Base-by-base conservation (phyloP, 2,888 invertebrate genomes). In the Drosophila nr. fundita region DNA sequence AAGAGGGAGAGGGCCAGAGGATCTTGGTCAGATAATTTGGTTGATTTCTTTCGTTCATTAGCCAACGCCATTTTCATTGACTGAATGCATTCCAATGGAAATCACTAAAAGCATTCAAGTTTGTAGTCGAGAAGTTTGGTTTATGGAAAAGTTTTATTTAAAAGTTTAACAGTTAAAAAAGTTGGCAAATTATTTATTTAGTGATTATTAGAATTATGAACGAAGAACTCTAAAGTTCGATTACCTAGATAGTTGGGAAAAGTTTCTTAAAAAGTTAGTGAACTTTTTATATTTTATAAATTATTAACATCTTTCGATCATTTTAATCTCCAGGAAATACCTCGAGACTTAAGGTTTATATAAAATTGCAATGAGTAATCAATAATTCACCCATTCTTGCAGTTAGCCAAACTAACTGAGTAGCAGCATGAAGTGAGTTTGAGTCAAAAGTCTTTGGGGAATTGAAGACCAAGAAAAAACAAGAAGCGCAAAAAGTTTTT, bases 1-100 rank as follows among this genome's bases (percentile, higher is more conserved):
- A 15, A 45, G 45, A 4, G 45, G 10, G n/a, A 40, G n/a, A n/a
- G 11, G 11, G 5, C 5, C 21, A 11, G 42, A 11, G 11, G 42
- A 21, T 5, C 42, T 42, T 11, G 42, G 21, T 21, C 42, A 24
- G 8, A 45, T 45, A 45, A 45, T 24, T 21, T 45, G 45, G 8
- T 15, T 21, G 21, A 24, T 45, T 42, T 49, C 45, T 38, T 63
- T 54, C 52, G 40, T 60, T 21, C 30, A 55, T 60, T 50, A 45
- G 49, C 61, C 45, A 69, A 74, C 74, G 74, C 64, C 45, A 61
- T 59, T 38, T 32, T 18, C 67, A 38, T 62, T 75, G 57, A 72
- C 18, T 49, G 49, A 30, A 32, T n/a, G 38, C 59, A 72, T 71
- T 27, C 15, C 15, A 49, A 49, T 27, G 18, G 27, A 18, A 49